Evolutionary conservation across 2,888 invertebrate species (phyloP), one percentile per base, ranked within the genome.

Genomic region (Chalcosyrphus nemorum): DNA sequence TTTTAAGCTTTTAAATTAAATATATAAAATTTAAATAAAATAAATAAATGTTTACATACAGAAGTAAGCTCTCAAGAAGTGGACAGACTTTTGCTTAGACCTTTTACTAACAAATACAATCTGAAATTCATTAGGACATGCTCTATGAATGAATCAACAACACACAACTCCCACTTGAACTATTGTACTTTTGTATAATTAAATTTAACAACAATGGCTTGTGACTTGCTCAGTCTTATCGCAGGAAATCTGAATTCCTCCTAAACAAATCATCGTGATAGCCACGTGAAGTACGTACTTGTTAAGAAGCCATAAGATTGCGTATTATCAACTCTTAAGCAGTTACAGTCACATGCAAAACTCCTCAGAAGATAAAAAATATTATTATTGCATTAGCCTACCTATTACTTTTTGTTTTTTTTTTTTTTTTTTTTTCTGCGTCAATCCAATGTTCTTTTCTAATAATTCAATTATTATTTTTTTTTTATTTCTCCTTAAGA

Each of bases 291-390:
- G 50, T 13, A 50, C 27, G 7, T 6, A 50, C 13, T 27, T 13
- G 11, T 27, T 27, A 4, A 50, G 11, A 21, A 19, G 21, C 45
- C 19, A 19, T 4, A 50, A 50, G 50, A 50, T 50, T 13, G 27
- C 1, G 11, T n/a, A 6, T 52, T 52, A 52, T 52, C 27, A 29
- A 15, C 1, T 52, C 7, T 27, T 29, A 6, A 7, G 15, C 7
- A 13, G 50, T 4, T 2, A 24, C 13, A 50, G 52, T 52, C 52
- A 52, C 52, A 52, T 52, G 52, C 27, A 52, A 52, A 50, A 50
- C 45, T 45, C n/a, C 21, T 21, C 13, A 7, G 11, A 17, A 9
- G 43, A 43, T 43, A 43, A 45, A 45, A n/a, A n/a, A n/a, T n/a
- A 21, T 24, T 11, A 4, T 47, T 47, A 5, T 21, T 47, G 47